Percentiles rank a stretch among this genome's conserved stretches.
Evolutionary conservation across 1,140 invertebrate genomes (phyloP).

Genomic region (Pentalonia nigronervosa): DNA sequence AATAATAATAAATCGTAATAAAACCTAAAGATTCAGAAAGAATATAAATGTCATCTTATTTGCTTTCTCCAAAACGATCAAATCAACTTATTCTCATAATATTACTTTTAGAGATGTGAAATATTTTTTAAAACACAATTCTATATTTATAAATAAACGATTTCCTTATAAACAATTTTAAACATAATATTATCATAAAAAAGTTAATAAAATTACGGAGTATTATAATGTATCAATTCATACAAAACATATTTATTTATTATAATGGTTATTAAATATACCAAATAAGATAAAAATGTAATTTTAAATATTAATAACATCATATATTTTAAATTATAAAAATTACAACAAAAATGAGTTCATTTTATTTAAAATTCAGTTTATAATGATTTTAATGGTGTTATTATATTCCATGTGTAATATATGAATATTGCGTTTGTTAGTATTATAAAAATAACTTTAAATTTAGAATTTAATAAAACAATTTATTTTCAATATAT

Average conservation of each 20-base stretch:
- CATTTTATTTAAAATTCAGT: neutral
- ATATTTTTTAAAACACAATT: neutral
- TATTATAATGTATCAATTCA: neutral
- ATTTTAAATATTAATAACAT: neutral
- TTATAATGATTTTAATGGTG: neutral
- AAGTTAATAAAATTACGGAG: neutral
- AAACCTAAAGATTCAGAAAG: neutral
- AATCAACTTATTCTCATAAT: neutral
- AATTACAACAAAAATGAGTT: neutral
- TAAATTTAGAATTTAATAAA: neutral
- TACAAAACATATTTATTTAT: neutral
- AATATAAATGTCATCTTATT: conserved; percentile 11
- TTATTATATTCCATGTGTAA: neutral
- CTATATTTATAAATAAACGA: neutral
- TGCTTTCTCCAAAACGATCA: neutral
- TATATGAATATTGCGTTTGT: neutral
- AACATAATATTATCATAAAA: neutral
- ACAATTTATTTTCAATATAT: neutral
- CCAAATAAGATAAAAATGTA: neutral
- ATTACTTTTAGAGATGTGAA: neutral
- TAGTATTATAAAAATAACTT: neutral
- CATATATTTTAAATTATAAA: too few species aligned
- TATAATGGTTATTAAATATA: neutral
- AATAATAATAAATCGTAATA: neutral
- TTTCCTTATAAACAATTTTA: neutral